Evolutionary conservation across 2,888 invertebrate species (phyloP), one percentile per base, ranked within the genome.

Genomic region (Drosophila demipolita): DNA sequence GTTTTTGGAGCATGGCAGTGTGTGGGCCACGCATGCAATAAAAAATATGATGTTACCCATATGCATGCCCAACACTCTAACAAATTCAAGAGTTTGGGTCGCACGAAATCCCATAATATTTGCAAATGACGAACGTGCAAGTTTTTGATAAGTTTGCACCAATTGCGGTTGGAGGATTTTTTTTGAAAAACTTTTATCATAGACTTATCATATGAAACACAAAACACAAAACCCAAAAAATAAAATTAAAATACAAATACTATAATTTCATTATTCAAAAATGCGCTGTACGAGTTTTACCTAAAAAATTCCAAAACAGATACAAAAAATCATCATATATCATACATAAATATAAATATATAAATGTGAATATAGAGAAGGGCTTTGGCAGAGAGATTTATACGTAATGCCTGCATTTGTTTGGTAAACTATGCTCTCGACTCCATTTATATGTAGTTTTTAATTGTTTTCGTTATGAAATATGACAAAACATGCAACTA

Each of bases 111-210:
- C 83, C 89, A 83, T 87, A 85, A 86, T 90, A 90, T 88, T 90
- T 86, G 90, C 90, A 87, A 87, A 87, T 87, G 90, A 87, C 82
- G 89, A 83, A 87, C 87, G 87, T 87, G 87, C 78, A 88, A 87
- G 89, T 87, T 87, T 87, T 87, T 83, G 78, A 77, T 80, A 87
- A 87, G 89, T 88, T 60, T 36, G 33, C 55, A 35, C 17, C 38
- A 12, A 26, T 33, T n/a, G 17, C 12, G 40, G 32, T 38, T 2
- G 23, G 42, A 32, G n/a, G 45, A 23, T 36, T 52, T 42, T 38
- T 42, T 38, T 6, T 15, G 35, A 52, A 40, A 52, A 73, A 78
- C 67, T 78, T 82, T 73, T 69, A 60, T 67, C 68, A 70, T 75
- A 84, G 48, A 78, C 66, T 78, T 80, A 80, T 75, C 80, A 75